Conservation (phyloP, 2,797 vertebrate species). For the Sebastes glaucus region DNA sequence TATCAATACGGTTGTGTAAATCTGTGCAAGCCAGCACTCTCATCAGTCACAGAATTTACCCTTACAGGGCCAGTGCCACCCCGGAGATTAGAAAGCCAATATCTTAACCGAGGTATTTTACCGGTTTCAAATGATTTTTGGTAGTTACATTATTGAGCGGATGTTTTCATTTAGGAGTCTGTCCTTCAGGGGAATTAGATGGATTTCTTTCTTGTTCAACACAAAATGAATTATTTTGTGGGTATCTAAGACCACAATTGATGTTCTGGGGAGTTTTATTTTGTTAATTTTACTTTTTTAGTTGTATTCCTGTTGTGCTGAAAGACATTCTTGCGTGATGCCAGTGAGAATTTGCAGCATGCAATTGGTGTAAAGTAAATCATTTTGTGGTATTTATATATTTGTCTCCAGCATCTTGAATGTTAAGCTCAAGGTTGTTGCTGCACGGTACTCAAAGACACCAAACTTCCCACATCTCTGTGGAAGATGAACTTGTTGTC, state of each 20-base stretch:
- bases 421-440: slow-evolving; percentile 24
- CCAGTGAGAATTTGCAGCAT: not conserved
- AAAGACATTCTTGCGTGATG: not conserved
- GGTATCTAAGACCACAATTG: not conserved
- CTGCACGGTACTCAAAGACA: not conserved
- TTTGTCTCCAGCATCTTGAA: not conserved
- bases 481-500: not conserved
- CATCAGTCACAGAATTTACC: slow-evolving; percentile 50
- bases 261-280: slow-evolving; percentile 7
- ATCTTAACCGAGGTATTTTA: slow-evolving; percentile 40
- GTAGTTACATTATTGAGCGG: slow-evolving; percentile 45
- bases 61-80: slow-evolving; percentile 14
- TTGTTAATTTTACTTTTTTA: not conserved
- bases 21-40: slow-evolving; percentile 45
- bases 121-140: slow-evolving; percentile 38
- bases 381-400: not conserved
- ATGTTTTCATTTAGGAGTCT: slow-evolving; percentile 39
- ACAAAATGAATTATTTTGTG: not conserved
- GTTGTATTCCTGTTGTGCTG: not conserved
- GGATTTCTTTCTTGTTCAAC: slow-evolving; percentile 11
- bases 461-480: not conserved
- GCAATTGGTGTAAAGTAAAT: not conserved
- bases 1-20: slow-evolving; percentile 56
- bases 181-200: slow-evolving; percentile 32
- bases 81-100: slow-evolving; percentile 57